These are phyloP conservation scores for Apoda limacodes DNA, from an alignment of 2,888 invertebrate species.

Conservation along the genomic window DNA sequence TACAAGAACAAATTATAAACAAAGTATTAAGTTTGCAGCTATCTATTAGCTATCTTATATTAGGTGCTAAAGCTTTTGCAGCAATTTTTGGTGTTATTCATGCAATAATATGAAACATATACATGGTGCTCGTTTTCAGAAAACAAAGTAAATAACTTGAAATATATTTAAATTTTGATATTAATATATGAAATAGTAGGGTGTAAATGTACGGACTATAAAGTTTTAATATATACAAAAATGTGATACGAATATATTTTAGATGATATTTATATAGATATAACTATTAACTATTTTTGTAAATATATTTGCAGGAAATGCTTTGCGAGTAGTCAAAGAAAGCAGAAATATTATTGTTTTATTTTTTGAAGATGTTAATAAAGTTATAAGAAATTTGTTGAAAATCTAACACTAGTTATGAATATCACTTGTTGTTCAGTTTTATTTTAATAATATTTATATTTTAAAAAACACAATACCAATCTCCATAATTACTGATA, in stretches of 20 bases:
- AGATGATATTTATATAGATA: slow-evolving; percentile 43
- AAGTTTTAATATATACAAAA: slow-evolving; percentile 35
- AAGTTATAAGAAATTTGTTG: too few relatives aligned
- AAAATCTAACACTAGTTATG: too few relatives aligned
- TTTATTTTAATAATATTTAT: too few relatives aligned
- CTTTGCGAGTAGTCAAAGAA: too few relatives aligned
- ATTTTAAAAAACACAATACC: too few relatives aligned
- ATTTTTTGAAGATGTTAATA: too few relatives aligned
- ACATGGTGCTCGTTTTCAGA: slow-evolving; percentile 35
- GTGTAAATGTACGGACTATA: slow-evolving; percentile 35
- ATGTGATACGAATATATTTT: slow-evolving; percentile 60
- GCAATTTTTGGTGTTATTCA: slow-evolving; percentile 1
- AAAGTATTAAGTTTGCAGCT: too few relatives aligned
- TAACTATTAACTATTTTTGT: slow-evolving; percentile 32
- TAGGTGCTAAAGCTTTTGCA: neutral
- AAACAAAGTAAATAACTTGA: slow-evolving; percentile 6
- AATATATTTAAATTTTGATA: slow-evolving; percentile 4
- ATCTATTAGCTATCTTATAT: slow-evolving; percentile 7
- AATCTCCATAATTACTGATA: too few relatives aligned
- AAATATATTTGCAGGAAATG: too few relatives aligned
- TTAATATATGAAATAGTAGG: neutral
- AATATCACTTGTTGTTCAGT: too few relatives aligned
- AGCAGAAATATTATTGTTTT: too few relatives aligned
- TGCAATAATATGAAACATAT: slow-evolving; percentile 2
- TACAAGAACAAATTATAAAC: too few relatives aligned